Evolutionary conservation across 2,113 vertebrate genomes (phyloP).

Genomic region (Rattus norvegicus): DNA sequence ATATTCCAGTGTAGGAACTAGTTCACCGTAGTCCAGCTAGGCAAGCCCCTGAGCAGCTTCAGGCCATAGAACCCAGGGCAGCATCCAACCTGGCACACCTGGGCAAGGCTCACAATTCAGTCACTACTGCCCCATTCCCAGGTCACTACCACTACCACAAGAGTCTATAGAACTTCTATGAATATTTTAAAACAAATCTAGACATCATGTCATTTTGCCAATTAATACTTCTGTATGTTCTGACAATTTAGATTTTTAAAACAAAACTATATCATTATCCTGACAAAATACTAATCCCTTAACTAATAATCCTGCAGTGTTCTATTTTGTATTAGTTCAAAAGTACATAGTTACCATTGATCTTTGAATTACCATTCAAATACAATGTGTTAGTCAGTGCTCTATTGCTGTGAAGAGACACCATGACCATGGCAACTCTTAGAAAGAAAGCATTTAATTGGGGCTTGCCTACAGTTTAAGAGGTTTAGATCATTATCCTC

Average conservation of each 20-base stretch:
- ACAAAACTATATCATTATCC: neutral
- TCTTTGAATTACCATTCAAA: neutral
- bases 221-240: neutral
- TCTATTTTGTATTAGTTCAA: constrained; percentile 35
- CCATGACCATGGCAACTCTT: neutral
- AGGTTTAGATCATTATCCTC: neutral
- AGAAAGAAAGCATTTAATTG: neutral
- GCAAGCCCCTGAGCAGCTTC: neutral
- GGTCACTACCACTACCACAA: neutral
- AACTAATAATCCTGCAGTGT: neutral
- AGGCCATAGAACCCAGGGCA: neutral
- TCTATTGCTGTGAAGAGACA: neutral
- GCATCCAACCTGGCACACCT: neutral
- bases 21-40: neutral
- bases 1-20: neutral
- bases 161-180: neutral
- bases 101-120: neutral
- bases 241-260: neutral
- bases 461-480: neutral
- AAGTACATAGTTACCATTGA: neutral
- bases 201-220: neutral
- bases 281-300: neutral
- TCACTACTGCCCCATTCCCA: neutral
- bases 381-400: neutral
- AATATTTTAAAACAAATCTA: neutral